These are phyloP conservation scores for Marcusenius ussheri DNA, from an alignment of 2,113 vertebrate species.

Conservation along the genomic window DNA sequence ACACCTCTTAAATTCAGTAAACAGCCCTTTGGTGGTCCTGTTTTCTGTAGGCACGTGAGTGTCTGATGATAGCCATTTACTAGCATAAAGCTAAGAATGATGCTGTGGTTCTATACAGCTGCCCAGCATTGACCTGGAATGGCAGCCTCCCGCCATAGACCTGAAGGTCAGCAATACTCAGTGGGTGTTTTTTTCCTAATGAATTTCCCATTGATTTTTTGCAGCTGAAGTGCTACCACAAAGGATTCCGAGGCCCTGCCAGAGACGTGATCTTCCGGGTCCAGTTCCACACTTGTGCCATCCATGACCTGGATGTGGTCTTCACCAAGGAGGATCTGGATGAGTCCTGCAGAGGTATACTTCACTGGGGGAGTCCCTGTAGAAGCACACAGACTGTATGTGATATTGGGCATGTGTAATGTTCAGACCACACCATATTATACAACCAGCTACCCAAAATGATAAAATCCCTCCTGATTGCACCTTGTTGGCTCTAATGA, in stretches of 20 bases:
- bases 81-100: not conserved
- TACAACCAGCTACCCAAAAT: not conserved
- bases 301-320: slow-evolving; percentile 83
- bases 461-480: not conserved
- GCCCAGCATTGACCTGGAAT: not conserved
- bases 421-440: not conserved
- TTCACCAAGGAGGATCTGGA: slow-evolving; percentile 94
- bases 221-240: slow-evolving; percentile 97
- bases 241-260: slow-evolving; percentile 79
- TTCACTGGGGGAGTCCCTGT: not conserved
- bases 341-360: slow-evolving; percentile 87
- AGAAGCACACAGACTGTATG: not conserved
- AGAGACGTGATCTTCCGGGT: slow-evolving; percentile 90
- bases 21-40: not conserved
- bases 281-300: slow-evolving; percentile 94
- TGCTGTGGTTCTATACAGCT: not conserved
- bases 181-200: not conserved
- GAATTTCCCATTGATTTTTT: not conserved
- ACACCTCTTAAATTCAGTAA: not conserved
- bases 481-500: not conserved
- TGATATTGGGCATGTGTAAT: not conserved
- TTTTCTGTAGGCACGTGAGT: not conserved
- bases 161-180: not conserved
- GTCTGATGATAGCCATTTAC: not conserved
- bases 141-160: not conserved